A percentile compares a stretch with the other conserved stretches of the same genome.
Conservation (phyloP, 2,797 vertebrate species). For the Sebastes ruberrimus region DNA sequence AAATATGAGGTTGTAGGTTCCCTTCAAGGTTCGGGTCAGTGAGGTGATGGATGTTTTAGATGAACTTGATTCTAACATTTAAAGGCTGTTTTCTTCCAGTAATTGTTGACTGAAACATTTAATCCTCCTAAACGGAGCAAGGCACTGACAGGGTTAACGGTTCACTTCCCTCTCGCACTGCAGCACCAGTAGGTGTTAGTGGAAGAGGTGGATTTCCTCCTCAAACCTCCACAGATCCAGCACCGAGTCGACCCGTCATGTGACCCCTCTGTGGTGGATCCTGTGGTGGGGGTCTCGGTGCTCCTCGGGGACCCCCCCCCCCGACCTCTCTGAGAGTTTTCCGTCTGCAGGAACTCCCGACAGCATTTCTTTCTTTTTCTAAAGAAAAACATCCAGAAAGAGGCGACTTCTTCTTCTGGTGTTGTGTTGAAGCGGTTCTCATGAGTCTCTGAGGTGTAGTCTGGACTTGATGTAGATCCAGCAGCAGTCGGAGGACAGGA, state of each 20-base stretch:
- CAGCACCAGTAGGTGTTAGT: background rate
- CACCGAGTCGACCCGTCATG: background rate
- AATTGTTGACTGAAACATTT: too few relatives aligned
- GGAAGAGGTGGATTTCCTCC: background rate
- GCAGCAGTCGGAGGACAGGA: conserved; percentile 49
- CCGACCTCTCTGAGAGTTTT: conserved; percentile 52
- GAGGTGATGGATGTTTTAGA: too few relatives aligned
- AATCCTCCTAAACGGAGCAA: too few relatives aligned
- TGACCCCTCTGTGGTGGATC: conserved; percentile 45
- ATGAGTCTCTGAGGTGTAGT: conserved; percentile 62
- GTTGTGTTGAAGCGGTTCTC: conserved; percentile 29
- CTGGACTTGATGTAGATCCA: conserved; percentile 59
- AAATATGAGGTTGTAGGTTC: too few relatives aligned
- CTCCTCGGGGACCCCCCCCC: background rate
- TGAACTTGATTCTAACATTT: too few relatives aligned
- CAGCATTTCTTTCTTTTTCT: conserved; percentile 14
- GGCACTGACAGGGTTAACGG: too few relatives aligned
- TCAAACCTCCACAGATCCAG: conserved; percentile 4
- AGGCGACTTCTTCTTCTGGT: background rate
- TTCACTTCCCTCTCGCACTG: too few relatives aligned
- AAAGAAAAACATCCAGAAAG: conserved; percentile 49
- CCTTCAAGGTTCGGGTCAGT: too few relatives aligned
- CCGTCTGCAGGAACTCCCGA: conserved; percentile 17
- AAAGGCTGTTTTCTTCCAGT: too few relatives aligned
- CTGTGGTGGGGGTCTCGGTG: background rate